Base-by-base conservation (phyloP, 1,140 invertebrate species). In the Cardiocondyla obscurior region DNA sequence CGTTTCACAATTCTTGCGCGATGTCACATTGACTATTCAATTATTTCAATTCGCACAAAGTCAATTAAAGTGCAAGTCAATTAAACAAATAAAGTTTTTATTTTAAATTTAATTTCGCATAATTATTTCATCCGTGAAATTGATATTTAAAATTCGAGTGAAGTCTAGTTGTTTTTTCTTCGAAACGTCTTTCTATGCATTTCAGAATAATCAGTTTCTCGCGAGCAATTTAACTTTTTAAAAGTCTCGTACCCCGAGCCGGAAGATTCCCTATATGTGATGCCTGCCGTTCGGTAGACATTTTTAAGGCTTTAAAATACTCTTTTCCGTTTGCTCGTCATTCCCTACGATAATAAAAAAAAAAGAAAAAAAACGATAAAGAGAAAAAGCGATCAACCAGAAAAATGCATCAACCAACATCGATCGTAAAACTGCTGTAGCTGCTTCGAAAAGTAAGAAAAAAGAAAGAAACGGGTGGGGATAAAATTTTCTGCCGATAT, bases 141-240 rank as follows among this genome's bases (percentile, higher is more conserved):
- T 36, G 14, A 19, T 33, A 51, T 51, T 30, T 33, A 46, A 53
- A 53, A 36, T 51, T 22, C 14, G 19, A 36, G 1, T 22, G 49
- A 2, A 51, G 22, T 6, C 33, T 51, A 16, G 33, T n/a, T 70
- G 19, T 53, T 10, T 51, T 33, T 28, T 70, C 10, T 19, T 42
- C 2, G 12, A 2, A 22, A 36, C 46, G n/a, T 70, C 62, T 42
- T 44, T 42, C 39, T 28, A 14, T 53, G 46, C 33, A 70, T 25
- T 70, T 70, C 2, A 12, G 30, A 51, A 70, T 28, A 12, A n/a
- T n/a, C n/a, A 70, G 19, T 70, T 70, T 3, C 7, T 70, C 14
- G 14, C 7, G 14, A 53, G 30, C 19, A 70, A 70, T 53, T 70
- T 53, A 70, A 51, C 46, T 70, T 70, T 33, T 19, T 70, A 1